Evolutionary conservation across 37 sponge, comb jelly and placozoan species (phyloP), one percentile per base, ranked within the genome.

Genomic region (Mnemiopsis leidyi): DNA sequence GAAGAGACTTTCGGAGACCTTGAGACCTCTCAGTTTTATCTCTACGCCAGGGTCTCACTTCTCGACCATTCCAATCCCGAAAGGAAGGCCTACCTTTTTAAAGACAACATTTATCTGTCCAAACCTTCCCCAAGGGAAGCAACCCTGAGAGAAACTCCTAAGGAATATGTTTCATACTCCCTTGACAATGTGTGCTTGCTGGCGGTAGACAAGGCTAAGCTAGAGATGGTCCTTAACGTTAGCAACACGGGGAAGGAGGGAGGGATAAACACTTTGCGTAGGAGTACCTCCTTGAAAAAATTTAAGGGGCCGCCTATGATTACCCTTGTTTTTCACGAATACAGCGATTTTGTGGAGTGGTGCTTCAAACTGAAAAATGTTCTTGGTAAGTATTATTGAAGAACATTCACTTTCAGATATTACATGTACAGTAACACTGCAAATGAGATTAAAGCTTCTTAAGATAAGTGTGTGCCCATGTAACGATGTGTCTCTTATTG

Each of bases 41-140:
- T 79, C 37, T 79, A 79, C 29, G 82, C 37, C 29, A 13, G 29
- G 37, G 82, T 79, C 21, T 20, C 36, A 35, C 38, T 32, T 16
- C 1, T 23, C 7, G 82, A 31, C 32, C 5, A 30, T 16, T 20
- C 82, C 82, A 1, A 30, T 16, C 34, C 82, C 36, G 29, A 23
- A 2, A 79, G 82, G n/a, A 69, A 69, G 36, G 82, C 82, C 2
- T 79, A 79, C 21, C 82, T 79, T 32, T 79, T 79, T 36, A 79
- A 29, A 29, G 36, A 79, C 9, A 79, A 35, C 36, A 34, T 79
- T 23, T 35, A 79, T 29, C 82, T 79, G 1, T 69, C 73, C 9
- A 21, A 25, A 25, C 61, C 61, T 48, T 13, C 61, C 9, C 61
- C 61, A 5, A 48, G 13, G 61, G 61, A 48, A 48, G n/a, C n/a